Evolutionary conservation across 2,113 vertebrate species (phyloP).

Genomic region (Lucifuga dentata): DNA sequence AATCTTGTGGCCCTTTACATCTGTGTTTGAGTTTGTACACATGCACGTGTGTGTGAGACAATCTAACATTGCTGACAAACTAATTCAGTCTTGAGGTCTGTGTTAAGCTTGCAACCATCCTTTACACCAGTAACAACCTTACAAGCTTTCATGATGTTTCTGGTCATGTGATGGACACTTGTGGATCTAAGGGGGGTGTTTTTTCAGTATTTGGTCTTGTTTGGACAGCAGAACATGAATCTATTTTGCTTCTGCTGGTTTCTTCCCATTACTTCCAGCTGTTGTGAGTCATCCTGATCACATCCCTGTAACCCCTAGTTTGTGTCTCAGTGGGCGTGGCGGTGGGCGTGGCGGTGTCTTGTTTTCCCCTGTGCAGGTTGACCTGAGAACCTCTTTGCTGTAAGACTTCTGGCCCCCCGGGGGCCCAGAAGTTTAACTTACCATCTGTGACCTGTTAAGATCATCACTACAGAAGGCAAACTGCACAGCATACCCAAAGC

Average conservation of each 20-base stretch:
- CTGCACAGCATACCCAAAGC: conserved; percentile 17
- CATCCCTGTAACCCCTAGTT: conserved; percentile 22
- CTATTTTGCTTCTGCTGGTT: conserved; percentile 12
- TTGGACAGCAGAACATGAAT: conserved; percentile 20
- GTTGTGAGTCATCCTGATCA: conserved; percentile 39
- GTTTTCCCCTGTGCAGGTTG: conserved; percentile 51
- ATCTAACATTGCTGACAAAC: conserved; percentile 39
- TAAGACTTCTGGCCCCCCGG: conserved; percentile 54
- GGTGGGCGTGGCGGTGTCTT: conserved; percentile 34
- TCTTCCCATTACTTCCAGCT: conserved; percentile 48
- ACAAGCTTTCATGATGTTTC: conserved; percentile 20
- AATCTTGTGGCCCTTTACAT: conserved; percentile 13
- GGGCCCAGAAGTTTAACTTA: conserved; percentile 57
- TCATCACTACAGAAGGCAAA: conserved; percentile 65
- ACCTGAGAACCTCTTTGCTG: conserved; percentile 62
- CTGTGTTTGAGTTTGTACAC: conserved; percentile 32
- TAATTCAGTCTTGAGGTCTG: conserved; percentile 39
- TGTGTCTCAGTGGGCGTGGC: conserved; percentile 38
- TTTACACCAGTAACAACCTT: conserved; percentile 14
- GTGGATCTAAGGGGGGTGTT: conserved; percentile 1
- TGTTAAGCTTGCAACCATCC: conserved; percentile 16
- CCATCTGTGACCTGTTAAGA: conserved; percentile 79
- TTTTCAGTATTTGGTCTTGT: conserved; percentile 24
- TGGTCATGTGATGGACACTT: conserved; percentile 17
- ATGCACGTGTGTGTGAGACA: conserved; percentile 32